Evolutionary conservation across 2,113 vertebrate species (phyloP).

Genomic region (Scophthalmus maximus): DNA sequence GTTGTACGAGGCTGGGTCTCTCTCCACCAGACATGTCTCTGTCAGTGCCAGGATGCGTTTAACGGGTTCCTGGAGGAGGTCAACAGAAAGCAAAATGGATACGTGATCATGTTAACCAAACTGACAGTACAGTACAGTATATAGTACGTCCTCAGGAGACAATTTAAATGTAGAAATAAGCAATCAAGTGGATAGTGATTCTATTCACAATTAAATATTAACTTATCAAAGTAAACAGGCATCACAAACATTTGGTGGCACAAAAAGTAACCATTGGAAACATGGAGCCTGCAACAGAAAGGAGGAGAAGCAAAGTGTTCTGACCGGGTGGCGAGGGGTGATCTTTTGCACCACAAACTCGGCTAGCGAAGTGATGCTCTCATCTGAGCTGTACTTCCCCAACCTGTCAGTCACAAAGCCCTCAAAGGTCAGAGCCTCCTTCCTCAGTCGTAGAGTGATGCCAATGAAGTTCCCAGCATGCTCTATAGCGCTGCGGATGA

Average conservation of each 20-base stretch:
- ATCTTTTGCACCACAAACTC: conserved; percentile 98
- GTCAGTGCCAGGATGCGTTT: conserved; percentile 94
- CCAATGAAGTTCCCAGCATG: conserved; percentile 98
- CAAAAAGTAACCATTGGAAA: too few relatives aligned
- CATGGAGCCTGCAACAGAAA: too few relatives aligned
- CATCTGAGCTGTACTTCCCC: conserved; percentile 96
- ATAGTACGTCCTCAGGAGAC: too few relatives aligned
- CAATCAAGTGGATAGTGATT: too few relatives aligned
- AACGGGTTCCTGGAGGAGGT: conserved; percentile 87
- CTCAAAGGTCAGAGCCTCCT: conserved; percentile 92
- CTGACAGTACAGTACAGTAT: too few relatives aligned
- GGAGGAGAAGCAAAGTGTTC: conserved; percentile 37
- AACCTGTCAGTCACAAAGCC: conserved; percentile 90
- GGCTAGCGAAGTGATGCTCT: conserved; percentile 96
- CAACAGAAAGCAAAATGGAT: too few relatives aligned
- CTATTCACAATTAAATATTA: too few relatives aligned
- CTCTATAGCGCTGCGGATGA: conserved; percentile 95
- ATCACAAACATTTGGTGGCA: too few relatives aligned
- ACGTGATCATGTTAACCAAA: too few relatives aligned
- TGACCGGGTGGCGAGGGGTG: conserved; percentile 92
- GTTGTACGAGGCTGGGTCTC: conserved; percentile 97
- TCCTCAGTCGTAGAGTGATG: conserved; percentile 91
- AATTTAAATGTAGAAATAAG: too few relatives aligned
- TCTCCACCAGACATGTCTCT: conserved; percentile 96
- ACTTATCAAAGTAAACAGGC: too few relatives aligned